phyloP scores from a whole-genome alignment of 2,888 invertebrate genomes.

The Nephrotoma flavescens region DNA sequence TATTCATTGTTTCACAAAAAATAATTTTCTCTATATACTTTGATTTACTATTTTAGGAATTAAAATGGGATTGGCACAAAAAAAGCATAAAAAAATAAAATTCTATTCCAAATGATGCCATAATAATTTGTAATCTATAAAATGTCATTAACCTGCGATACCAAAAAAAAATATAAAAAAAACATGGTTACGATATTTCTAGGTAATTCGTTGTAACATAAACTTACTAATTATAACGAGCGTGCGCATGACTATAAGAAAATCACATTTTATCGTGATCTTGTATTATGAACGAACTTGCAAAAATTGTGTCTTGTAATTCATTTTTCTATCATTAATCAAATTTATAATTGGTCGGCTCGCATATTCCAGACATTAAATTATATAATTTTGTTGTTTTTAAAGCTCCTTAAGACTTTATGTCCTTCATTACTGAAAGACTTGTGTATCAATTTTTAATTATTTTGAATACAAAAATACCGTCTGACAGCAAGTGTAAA shows the following conservation, averaged over 20 bases:
- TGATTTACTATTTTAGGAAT: not conserved
- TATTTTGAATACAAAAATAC: not conserved
- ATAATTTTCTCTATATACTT: not conserved
- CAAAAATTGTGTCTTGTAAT: not conserved
- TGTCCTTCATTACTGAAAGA: not conserved
- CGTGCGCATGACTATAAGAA: not conserved
- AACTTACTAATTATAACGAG: not conserved
- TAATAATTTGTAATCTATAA: not conserved
- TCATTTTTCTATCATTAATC: not conserved
- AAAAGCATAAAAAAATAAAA: not conserved
- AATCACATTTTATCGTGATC: not conserved
- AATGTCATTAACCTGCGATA: not conserved
- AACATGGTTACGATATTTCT: not conserved
- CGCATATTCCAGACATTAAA: not conserved
- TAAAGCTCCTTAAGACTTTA: not conserved
- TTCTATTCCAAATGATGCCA: not conserved
- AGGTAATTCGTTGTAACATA: not conserved
- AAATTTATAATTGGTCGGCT: not conserved
- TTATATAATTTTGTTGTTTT: not conserved
- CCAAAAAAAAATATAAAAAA: not conserved
- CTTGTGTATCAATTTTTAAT: not conserved
- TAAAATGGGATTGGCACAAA: not conserved
- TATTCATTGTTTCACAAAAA: not conserved
- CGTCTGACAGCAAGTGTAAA: not conserved
- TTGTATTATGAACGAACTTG: not conserved